These are phyloP conservation scores for Atractosteus spatula DNA, from an alignment of 2,113 vertebrate species.

Conservation along the genomic window DNA sequence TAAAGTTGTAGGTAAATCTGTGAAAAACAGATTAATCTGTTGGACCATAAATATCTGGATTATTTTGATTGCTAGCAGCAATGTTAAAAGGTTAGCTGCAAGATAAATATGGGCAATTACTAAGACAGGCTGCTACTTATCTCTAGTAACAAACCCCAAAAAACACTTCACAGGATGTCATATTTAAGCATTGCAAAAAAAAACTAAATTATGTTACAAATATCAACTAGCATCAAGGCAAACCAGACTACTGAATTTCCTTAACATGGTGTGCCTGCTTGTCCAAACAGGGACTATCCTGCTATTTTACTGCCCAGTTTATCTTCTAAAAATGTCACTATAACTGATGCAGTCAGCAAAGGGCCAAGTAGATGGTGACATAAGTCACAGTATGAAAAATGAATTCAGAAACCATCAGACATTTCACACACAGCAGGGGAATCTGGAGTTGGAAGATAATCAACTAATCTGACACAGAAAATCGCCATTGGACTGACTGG, in stretches of 20 bases:
- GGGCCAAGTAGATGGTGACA: slow-evolving; percentile 29
- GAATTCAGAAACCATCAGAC: slow-evolving; percentile 11
- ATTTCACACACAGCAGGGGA: slow-evolving; percentile 28
- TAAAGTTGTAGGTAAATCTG: too few relatives aligned
- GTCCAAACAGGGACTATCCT: neutral
- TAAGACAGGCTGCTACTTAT: too few relatives aligned
- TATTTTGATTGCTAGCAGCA: too few relatives aligned
- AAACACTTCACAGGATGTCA: too few relatives aligned
- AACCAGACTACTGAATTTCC: neutral
- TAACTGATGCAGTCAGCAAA: slow-evolving; percentile 9
- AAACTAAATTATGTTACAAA: too few relatives aligned
- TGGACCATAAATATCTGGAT: too few relatives aligned
- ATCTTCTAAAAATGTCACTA: neutral
- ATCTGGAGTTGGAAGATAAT: slow-evolving; percentile 18
- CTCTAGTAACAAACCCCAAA: too few relatives aligned
- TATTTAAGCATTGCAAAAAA: too few relatives aligned
- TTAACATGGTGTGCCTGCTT: neutral
- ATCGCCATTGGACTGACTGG: neutral
- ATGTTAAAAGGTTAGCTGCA: too few relatives aligned
- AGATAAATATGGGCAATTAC: too few relatives aligned
- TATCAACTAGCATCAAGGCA: neutral
- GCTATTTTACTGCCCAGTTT: slow-evolving; percentile 6
- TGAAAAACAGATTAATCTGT: too few relatives aligned
- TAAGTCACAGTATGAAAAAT: slow-evolving; percentile 24
- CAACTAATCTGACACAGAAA: slow-evolving; percentile 15